Base-by-base conservation (phyloP, 1,140 invertebrate genomes). In the Drosophila arawakana region DNA sequence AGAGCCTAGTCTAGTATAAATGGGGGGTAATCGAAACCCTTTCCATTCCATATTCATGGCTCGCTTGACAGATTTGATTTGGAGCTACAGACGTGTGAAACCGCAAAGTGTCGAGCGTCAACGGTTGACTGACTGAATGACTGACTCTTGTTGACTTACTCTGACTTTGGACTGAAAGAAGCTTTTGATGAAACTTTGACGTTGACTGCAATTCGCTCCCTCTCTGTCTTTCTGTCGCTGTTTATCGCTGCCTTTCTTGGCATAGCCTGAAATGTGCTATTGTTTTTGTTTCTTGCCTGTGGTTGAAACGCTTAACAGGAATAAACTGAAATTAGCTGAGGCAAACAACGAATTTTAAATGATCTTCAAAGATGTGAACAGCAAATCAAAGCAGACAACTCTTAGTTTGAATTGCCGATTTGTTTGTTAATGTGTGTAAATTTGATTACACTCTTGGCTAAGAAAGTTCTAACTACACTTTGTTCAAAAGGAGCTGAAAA, bases 21-120 rank as follows among this genome's bases (percentile, higher is more conserved):
- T 35, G 18, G 35, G 35, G 50, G 18, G 76, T 80, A 79, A 79
- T 73, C 59, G 67, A 79, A 73, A 52, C 60, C 69, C 41, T 18
- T n/a, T 7, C n/a, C 54, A 39, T 35, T 30, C 15, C 39, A 60
- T 75, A 60, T 50, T 44, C 41, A 15, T 15, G 37, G 34, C 13
- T 11, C 50, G 50, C 50, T 54, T 54, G 34, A 54, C 50, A 37
- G 50, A 54, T 57, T 41, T 57, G 62, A 76, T 81, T 88, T 81
- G 72, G 60, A 82, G 46, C 58, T 54, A 69, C 61, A 81, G 79
- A 89, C 74, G 84, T 89, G 84, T 89, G 85, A 89, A 89, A 89
- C 84, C 84, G 80, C 84, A 89, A 88, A 75, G 78, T 84, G 80
- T 80, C 74, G 50, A 75, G 69, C 62, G 70, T 73, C 74, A 76